Evolutionary conservation across 2,888 invertebrate genomes (phyloP).

Genomic region (Ennomos quercinarius): DNA sequence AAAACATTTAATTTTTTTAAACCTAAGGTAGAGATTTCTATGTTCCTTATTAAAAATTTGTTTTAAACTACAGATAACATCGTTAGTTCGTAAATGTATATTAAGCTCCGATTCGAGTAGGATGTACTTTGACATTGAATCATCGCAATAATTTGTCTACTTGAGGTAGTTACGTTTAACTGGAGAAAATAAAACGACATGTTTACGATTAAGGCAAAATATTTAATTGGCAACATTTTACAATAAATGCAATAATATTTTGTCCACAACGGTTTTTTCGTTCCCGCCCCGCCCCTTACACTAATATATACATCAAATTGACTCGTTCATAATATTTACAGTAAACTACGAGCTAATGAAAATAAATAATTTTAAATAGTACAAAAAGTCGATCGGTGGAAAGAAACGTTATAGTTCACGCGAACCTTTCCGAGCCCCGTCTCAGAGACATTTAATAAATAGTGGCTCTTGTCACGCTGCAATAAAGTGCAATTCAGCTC

Average conservation of each 20-base stretch:
- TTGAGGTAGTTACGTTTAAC: slow-evolving; percentile 3
- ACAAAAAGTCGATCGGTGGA: slow-evolving; percentile 70
- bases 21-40: neutral
- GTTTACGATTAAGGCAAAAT: slow-evolving; percentile 47
- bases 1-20: slow-evolving; percentile 7
- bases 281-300: slow-evolving; percentile 41
- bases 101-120: neutral
- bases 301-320: slow-evolving; percentile 71
- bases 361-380: slow-evolving; percentile 75
- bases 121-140: slow-evolving; percentile 11
- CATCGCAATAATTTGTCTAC: neutral
- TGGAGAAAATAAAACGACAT: slow-evolving; percentile 24
- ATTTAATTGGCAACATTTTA: slow-evolving; percentile 60
- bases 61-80: too few species aligned
- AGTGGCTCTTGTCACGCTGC: too few species aligned
- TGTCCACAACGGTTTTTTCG: slow-evolving; percentile 47
- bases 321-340: slow-evolving; percentile 66
- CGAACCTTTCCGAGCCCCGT: too few species aligned
- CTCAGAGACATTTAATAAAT: too few species aligned
- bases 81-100: too few species aligned
- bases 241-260: slow-evolving; percentile 69
- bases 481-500: too few species aligned
- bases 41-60: too few species aligned
- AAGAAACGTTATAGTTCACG: slow-evolving; percentile 43
- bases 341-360: slow-evolving; percentile 50